Base-by-base conservation (phyloP, 2,113 vertebrate genomes). In the Micronycteris hirsuta region DNA sequence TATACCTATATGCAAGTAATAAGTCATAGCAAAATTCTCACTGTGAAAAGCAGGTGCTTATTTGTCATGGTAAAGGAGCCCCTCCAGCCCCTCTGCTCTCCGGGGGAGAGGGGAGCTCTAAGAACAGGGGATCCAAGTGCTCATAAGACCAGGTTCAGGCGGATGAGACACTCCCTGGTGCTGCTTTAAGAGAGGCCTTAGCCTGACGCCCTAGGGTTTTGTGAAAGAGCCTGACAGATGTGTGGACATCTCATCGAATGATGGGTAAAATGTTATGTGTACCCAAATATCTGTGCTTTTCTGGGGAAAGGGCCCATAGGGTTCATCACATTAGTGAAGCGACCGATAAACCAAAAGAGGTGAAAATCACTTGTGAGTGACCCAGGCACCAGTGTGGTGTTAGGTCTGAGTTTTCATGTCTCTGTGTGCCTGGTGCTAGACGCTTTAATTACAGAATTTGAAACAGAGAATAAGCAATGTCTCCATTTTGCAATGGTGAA, bases 391-490 rank as follows among this genome's bases (percentile, higher is more conserved):
- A 45, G 1, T 84, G 12, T n/a, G 58, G 41, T 33, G 4, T 49
- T 89, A 43, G 56, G 12, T 28, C 49, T 86, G 58, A 96, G 76
- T 85, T 65, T 87, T 47, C 19, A 73, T 2, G 12, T 47, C 31
- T 94, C 49, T 24, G 5, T 65, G 8, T 36, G 80, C 20, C 67
- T 9, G 67, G 43, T 33, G 28, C 31, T 61, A 47, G 49, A 73
- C 11, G 80, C 93, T 93, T 94, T 38, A 94, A 83, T 67, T 41
- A 26, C 67, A 96, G 54, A 71, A 84, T 91, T 31, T 91, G 54
- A 83, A 94, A 92, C 41, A 96, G 71, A 31, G 33, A 73, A 96
- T 24, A 86, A 67, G 65, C 28, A 88, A 49, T 45, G 19, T 45
- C 54, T 77, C 49, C 38, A 83, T 85, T 58, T 94, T 86, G 45